Conservation (phyloP, 1,140 invertebrate genomes). For the Augochlora pura region DNA sequence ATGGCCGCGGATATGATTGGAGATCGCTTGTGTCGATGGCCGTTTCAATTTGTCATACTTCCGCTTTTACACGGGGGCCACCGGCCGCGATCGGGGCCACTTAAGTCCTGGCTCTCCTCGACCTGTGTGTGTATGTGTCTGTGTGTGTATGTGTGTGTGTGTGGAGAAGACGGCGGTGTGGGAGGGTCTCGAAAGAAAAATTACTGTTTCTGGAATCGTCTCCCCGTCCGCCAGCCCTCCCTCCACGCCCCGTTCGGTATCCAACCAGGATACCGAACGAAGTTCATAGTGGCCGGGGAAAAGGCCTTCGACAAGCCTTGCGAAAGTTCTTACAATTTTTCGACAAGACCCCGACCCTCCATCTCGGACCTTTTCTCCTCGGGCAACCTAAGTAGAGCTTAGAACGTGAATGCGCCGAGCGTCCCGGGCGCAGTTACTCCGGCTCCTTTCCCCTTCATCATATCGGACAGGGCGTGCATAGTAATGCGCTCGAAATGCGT, state of each 20-base stretch:
- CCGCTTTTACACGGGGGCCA: conserved; percentile 36
- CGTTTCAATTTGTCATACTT: conserved; percentile 71
- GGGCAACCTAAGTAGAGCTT: conserved; percentile 23
- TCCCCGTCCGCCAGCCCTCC: not conserved
- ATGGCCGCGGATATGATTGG: conserved; percentile 51
- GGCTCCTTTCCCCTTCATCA: conserved; percentile 43
- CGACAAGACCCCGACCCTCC: conserved; percentile 26
- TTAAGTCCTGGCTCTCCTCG: conserved; percentile 38
- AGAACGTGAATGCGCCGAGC: conserved; percentile 32
- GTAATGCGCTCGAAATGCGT: not conserved
- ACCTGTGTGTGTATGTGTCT: conserved; percentile 9
- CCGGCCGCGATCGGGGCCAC: conserved; percentile 13
- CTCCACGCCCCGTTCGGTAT: not conserved
- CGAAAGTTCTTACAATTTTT: conserved; percentile 69
- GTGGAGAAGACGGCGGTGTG: no score
- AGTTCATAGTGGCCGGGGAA: conserved; percentile 34
- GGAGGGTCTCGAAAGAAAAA: conserved; percentile 50
- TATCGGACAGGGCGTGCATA: not conserved
- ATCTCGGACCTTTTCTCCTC: not conserved
- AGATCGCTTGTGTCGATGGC: conserved; percentile 57
- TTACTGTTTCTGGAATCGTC: conserved; percentile 51
- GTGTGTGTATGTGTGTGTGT: conserved; percentile 2
- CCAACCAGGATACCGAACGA: conserved; percentile 29
- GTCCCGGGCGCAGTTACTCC: conserved; percentile 21
- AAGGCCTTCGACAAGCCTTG: conserved; percentile 52